Conservation (phyloP, 2,113 vertebrate species). For the Chloebia gouldiae region DNA sequence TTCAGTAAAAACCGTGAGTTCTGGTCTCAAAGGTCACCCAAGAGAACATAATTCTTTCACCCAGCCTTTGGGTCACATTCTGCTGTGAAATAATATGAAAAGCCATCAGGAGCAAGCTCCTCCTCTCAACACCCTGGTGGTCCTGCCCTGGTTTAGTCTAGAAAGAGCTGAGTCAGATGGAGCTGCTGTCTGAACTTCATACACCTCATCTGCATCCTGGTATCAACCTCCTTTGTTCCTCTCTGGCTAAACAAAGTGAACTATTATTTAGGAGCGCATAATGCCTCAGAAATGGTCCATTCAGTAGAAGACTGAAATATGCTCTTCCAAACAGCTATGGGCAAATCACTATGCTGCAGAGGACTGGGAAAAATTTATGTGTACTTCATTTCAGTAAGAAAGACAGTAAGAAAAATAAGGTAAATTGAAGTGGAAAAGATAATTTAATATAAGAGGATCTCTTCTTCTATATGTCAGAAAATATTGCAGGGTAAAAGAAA, state of each 20-base stretch:
- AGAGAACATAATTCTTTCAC: not conserved
- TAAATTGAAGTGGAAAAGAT: not conserved
- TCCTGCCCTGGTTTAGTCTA: not conserved
- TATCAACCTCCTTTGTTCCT: not conserved
- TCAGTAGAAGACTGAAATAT: not conserved
- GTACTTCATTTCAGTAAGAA: not conserved
- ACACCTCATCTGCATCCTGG: fast-evolving
- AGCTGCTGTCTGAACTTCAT: not conserved
- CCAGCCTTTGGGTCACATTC: not conserved
- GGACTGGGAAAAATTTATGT: not conserved
- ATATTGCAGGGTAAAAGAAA: not conserved
- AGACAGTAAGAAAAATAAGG: not conserved
- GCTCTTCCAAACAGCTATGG: not conserved
- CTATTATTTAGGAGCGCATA: not conserved
- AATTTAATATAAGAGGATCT: not conserved
- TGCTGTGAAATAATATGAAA: not conserved
- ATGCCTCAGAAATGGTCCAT: not conserved
- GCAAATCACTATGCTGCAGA: not conserved
- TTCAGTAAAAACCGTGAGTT: not conserved
- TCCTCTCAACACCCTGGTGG: fast-evolving
- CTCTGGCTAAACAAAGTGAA: not conserved
- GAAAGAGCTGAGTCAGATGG: not conserved
- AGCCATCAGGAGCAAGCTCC: not conserved
- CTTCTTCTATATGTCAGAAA: not conserved
- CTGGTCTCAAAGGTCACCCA: not conserved